Evolutionary conservation across 2,113 vertebrate species (phyloP).

Genomic region (Pionites leucogaster): DNA sequence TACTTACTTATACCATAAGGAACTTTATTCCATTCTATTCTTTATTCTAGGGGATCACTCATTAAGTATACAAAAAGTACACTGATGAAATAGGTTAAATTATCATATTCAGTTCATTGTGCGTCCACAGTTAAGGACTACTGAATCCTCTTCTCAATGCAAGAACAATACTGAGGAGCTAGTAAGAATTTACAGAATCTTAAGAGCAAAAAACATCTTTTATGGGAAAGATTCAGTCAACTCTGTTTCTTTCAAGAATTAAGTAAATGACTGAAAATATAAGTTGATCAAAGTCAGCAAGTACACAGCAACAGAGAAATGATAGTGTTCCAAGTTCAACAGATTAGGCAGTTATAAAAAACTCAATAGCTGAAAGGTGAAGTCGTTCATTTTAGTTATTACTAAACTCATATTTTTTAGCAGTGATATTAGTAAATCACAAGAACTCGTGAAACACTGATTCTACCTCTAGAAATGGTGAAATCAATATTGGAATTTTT

Average conservation of each 20-base stretch:
- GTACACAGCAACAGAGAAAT: not conserved
- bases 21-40: not conserved
- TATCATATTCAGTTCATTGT: not conserved
- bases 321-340: not conserved
- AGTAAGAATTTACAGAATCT: not conserved
- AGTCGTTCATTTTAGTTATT: not conserved
- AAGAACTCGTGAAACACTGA: not conserved
- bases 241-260: not conserved
- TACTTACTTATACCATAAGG: not conserved
- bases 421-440: not conserved
- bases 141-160: not conserved
- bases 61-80: not conserved
- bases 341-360: not conserved
- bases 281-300: not conserved
- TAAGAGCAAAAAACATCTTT: not conserved
- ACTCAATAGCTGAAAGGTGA: not conserved
- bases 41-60: not conserved
- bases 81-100: not conserved
- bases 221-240: not conserved
- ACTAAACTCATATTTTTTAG: not conserved
- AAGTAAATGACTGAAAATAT: not conserved
- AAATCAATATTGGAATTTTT: slow-evolving; percentile 1
- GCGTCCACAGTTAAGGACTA: not conserved
- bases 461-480: not conserved
- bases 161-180: not conserved